Base-by-base conservation (phyloP, 2,888 invertebrate species). In the Sesia bembeciformis region DNA sequence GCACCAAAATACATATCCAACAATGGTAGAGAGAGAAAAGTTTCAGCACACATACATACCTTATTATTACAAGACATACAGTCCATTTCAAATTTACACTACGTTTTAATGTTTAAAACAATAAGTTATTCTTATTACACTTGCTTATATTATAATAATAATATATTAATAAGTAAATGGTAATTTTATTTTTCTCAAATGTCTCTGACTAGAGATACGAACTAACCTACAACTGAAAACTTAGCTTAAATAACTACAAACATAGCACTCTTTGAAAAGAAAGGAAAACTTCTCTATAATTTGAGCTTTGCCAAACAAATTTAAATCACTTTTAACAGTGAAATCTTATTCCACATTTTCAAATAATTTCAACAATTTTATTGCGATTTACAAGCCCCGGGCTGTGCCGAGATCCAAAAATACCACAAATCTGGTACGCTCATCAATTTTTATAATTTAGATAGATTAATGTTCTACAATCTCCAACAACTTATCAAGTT, bases 191-290 rank as follows among this genome's bases (percentile, higher is more conserved):
- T 78, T 82, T 78, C 66, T 69, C 69, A 83, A 80, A 81, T 75
- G 79, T 89, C 89, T 84, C 88, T 89, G 89, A 89, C 89, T 89
- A 89, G 89, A 88, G 85, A 87, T 85, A 81, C 74, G 78, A 75
- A 70, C 78, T 84, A 84, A 73, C 67, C 84, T 86, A 86, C 60
- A 79, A 81, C 76, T 78, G 78, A 83, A 80, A 69, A 63, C 72
- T 78, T 81, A 80, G 60, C 62, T 64, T 74, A 74, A 55, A 78
- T 74, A 67, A 75, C 78, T 83, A 80, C 40, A 52, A 40, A 52
- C 52, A 42, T 53, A 52, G 52, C 52, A 52, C 52, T 52, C 84
- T 76, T 79, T 72, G 70, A 79, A 82, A 78, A 72, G 63, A 65
- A 64, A 69, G 68, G 68, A 70, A 69, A 74, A 69, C 68, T 68